Evolutionary conservation across 2,797 vertebrate genomes (phyloP), one percentile per base, ranked within the genome.

Genomic region (Ispidina picta): DNA sequence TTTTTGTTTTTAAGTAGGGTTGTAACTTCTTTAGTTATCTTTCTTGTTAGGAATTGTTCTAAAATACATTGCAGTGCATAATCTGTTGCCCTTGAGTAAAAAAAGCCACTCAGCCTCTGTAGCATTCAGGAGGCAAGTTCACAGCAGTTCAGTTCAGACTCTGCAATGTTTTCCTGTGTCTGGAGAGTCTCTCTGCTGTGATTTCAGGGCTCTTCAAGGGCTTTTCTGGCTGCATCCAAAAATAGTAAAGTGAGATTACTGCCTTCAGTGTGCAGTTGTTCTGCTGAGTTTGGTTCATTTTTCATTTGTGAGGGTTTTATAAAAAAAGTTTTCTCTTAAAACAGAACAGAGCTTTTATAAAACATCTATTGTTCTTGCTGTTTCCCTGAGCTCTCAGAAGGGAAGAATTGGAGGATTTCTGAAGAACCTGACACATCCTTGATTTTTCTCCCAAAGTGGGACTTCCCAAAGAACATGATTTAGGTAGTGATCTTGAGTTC

Each of bases 341-440:
- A 75, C 41, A 64, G 28, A 76, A 31, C 68, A 90, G 70, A 93
- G 63, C 55, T 71, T 71, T 89, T 88, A 33, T 79, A 75, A 88
- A 86, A 65, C 52, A 26, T 13, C 31, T 78, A 20, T 31, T 82
- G 26, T 72, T 84, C 31, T 84, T 94, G 60, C 41, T 86, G 28
- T 75, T 89, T 95, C 31, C 35, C 52, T 88, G 74, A 28, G 3
- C 72, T 93, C 62, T 94, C 75, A 86, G 60, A 85, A 91, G 35
- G 48, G 48, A 86, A 90, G 70, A 93, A 58, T 4, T 92, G 75
- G 60, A 86, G 72, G 20, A 43, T 81, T 91, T 91, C 90, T 86
- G 21, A 89, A 44, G 87, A 89, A 63, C 17, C 89, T 93, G 76
- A 28, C 70, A 35, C 75, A 69, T 77, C 69, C 58, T 93, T 90